phyloP scores from a whole-genome alignment of 2,888 invertebrate species.

The Dorcus parallelipipedus region DNA sequence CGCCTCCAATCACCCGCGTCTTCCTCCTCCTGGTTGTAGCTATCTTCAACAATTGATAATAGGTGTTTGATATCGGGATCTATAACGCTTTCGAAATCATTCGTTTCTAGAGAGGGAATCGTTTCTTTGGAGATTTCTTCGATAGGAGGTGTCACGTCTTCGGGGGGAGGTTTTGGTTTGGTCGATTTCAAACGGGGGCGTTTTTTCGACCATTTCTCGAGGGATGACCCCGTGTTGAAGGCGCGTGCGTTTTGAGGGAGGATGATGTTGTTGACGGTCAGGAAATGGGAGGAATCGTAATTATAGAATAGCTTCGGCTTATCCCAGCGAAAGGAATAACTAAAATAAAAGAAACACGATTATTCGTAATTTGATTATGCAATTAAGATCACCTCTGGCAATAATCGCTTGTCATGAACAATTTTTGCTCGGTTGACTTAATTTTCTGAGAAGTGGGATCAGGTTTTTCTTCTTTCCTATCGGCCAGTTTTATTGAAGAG shows the following conservation, averaged over 20 bases:
- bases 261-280: constrained; percentile 35
- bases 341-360: constrained; percentile 6
- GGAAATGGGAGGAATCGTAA: constrained; percentile 17
- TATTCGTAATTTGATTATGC: not conserved
- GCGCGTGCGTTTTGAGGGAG: constrained; percentile 33
- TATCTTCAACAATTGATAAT: constrained; percentile 7
- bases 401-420: constrained; percentile 17
- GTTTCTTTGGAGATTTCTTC: constrained; percentile 23
- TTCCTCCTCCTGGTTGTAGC: constrained; percentile 21
- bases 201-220: constrained; percentile 42
- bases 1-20: not conserved
- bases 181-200: constrained; percentile 37
- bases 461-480: constrained; percentile 23
- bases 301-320: constrained; percentile 15
- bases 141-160: constrained; percentile 16
- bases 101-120: constrained; percentile 10
- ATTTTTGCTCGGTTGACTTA: constrained; percentile 10
- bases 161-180: constrained; percentile 11
- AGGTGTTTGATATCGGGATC: constrained; percentile 38
- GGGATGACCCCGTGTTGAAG: constrained; percentile 40
- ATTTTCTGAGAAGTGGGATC: constrained; percentile 4
- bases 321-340: constrained; percentile 23
- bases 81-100: constrained; percentile 34
- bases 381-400: constrained; percentile 12
- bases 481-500: constrained; percentile 33